Conservation (phyloP, 2,113 vertebrate genomes). For the Hemiscyllium ocellatum region DNA sequence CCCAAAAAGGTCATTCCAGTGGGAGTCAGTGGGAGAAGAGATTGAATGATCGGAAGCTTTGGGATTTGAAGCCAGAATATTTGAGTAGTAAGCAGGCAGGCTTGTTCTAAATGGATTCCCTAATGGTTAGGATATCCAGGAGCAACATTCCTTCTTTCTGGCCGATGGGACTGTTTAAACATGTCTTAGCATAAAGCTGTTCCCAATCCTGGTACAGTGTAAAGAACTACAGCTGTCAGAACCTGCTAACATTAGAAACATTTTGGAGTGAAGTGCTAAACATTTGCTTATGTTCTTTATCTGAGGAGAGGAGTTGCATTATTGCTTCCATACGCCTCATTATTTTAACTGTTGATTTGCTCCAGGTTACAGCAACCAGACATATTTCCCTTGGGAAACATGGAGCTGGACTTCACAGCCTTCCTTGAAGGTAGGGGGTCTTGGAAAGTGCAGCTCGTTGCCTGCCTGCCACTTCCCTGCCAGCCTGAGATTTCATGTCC, state of each 20-base stretch:
- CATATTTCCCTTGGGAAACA: neutral
- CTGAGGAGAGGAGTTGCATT: neutral
- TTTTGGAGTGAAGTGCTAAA: neutral
- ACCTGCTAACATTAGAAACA: neutral
- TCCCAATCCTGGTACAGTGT: neutral
- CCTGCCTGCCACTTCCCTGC: neutral
- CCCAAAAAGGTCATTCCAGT: neutral
- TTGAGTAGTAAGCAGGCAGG: neutral
- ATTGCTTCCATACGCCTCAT: neutral
- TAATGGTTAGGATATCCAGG: neutral
- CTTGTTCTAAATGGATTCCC: neutral
- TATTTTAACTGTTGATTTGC: neutral
- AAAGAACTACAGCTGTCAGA: neutral
- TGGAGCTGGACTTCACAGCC: neutral
- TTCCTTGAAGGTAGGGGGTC: neutral
- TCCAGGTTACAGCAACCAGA: neutral
- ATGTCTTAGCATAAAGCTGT: neutral
- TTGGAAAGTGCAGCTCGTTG: neutral
- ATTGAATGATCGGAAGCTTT: neutral
- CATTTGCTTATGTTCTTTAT: neutral
- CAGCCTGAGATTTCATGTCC: neutral
- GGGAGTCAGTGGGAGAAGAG: neutral
- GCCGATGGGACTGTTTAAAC: neutral
- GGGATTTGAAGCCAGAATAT: neutral
- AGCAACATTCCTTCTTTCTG: neutral